Evolutionary conservation across 2,113 vertebrate genomes (phyloP), one percentile per base, ranked within the genome.

Genomic region (Urocolius indicus): DNA sequence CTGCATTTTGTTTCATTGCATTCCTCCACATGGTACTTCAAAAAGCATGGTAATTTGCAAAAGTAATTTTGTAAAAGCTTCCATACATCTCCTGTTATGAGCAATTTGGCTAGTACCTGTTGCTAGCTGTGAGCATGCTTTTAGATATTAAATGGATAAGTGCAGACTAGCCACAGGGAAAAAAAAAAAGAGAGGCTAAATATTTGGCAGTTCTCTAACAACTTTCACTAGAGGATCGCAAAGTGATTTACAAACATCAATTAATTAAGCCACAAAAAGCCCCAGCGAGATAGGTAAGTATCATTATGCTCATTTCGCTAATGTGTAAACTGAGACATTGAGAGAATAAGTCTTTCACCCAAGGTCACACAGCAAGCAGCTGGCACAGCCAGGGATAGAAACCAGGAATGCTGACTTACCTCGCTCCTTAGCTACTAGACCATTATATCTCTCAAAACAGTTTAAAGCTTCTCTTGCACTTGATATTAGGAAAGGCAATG

Each of bases 301-400:
- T 94, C 94, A 92, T 96, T 96, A 97, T 85, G 90, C 93, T 95
- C 77, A 96, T 95, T 96, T 95, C 95, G 87, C 88, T 97, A 96
- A 97, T 94, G 95, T 0, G 87, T 92, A 96, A 96, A 79, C 91
- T 32, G 91, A 97, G 95, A 96, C 93, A 84, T 77, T 0, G 1
- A 49, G 84, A 95, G 87, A 93, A 58, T 94, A 90, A 90, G 93
- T 94, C 86, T 94, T 95, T 87, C 94, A 87, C 91, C 84, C 94
- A 95, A 95, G 96, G 96, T 97, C 94, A 87, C 65, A 14, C 58
- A 84, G 66, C 52, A 62, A 89, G 87, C 87, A 94, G 87, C 94
- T 95, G 94, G 84, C 87, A 89, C 52, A 96, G 81, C 36, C 74
- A 72, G 69, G 49, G 61, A 36, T 4, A 65, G 80, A 79, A 91